Conservation (phyloP, 92 coral and sea anemone species). For the Epizoanthus rinbou region DNA sequence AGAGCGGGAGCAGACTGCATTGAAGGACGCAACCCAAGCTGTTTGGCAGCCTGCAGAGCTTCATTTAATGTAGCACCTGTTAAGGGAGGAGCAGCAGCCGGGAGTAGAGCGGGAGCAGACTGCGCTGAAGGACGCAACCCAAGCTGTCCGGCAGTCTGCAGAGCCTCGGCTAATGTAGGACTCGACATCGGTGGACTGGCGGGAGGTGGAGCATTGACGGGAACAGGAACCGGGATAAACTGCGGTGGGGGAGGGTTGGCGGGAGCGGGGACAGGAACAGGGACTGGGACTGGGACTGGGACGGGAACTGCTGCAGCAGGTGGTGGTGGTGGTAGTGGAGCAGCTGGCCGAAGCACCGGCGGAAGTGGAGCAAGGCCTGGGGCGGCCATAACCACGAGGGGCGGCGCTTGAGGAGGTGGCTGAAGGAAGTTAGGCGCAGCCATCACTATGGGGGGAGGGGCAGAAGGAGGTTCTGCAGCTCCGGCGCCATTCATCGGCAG, state of each 20-base stretch:
- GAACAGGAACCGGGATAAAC: conserved; percentile 11
- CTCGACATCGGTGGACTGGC: too few relatives aligned
- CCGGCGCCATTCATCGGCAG: conserved; percentile 11
- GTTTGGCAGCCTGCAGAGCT: conserved; percentile 15
- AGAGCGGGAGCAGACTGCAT: too few relatives aligned
- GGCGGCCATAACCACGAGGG: conserved; percentile 30
- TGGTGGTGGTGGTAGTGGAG: not conserved
- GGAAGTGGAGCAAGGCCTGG: not conserved
- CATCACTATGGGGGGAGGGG: conserved; percentile 11
- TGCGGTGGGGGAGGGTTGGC: not conserved
- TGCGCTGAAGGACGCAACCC: too few relatives aligned
- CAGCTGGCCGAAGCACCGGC: not conserved
- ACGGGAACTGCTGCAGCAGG: not conserved
- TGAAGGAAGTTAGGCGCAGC: conserved; percentile 3
- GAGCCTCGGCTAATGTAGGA: too few relatives aligned
- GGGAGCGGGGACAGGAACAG: not conserved
- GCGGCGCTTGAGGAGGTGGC: conserved; percentile 7
- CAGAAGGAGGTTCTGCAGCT: not conserved
- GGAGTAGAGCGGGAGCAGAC: not conserved
- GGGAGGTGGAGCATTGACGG: conserved; percentile 1
- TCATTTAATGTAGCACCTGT: conserved; percentile 26
- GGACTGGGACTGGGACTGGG: not conserved
- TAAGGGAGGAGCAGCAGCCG: not conserved
- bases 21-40: conserved; percentile 5
- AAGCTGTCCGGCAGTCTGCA: too few relatives aligned